These are phyloP conservation scores for Amyelois transitella DNA, from an alignment of 1,140 invertebrate genomes.

Conservation along the genomic window DNA sequence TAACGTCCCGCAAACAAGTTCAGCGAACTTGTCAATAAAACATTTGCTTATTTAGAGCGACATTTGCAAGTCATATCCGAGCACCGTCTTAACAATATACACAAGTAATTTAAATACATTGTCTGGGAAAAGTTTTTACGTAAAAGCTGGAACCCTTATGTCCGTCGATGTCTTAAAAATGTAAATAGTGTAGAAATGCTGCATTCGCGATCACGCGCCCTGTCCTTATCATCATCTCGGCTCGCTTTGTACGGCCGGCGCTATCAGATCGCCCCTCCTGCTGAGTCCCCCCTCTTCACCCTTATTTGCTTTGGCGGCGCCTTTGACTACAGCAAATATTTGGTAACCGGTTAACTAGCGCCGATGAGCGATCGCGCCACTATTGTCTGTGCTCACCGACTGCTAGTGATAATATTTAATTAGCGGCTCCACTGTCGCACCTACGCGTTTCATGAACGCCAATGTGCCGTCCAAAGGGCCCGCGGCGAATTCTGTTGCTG, in stretches of 20 bases:
- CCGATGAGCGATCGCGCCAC: constrained; percentile 51
- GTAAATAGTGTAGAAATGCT: constrained; percentile 24
- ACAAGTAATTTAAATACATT: constrained; percentile 2
- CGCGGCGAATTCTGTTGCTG: constrained; percentile 44
- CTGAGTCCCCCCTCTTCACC: constrained; percentile 16
- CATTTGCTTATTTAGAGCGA: constrained; percentile 44
- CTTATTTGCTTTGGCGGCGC: constrained; percentile 47
- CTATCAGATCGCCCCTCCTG: constrained; percentile 17
- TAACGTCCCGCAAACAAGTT: constrained; percentile 21
- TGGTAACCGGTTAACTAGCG: constrained; percentile 60
- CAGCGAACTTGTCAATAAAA: constrained; percentile 40
- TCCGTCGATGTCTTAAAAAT: constrained; percentile 15
- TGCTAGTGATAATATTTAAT: constrained; percentile 70
- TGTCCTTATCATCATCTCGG: constrained; percentile 41
- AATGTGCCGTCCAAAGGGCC: constrained; percentile 43
- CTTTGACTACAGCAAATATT: constrained; percentile 68
- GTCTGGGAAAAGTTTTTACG: background rate
- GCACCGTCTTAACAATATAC: constrained; percentile 3
- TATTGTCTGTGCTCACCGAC: constrained; percentile 55
- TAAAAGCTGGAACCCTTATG: background rate
- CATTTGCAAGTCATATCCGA: constrained; percentile 43
- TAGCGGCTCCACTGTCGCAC: constrained; percentile 60
- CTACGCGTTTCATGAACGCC: constrained; percentile 30
- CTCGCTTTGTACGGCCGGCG: constrained; percentile 21
- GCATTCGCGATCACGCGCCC: constrained; percentile 25